Conservation (phyloP, 1,140 invertebrate genomes). For the Scaptomyza montana region DNA sequence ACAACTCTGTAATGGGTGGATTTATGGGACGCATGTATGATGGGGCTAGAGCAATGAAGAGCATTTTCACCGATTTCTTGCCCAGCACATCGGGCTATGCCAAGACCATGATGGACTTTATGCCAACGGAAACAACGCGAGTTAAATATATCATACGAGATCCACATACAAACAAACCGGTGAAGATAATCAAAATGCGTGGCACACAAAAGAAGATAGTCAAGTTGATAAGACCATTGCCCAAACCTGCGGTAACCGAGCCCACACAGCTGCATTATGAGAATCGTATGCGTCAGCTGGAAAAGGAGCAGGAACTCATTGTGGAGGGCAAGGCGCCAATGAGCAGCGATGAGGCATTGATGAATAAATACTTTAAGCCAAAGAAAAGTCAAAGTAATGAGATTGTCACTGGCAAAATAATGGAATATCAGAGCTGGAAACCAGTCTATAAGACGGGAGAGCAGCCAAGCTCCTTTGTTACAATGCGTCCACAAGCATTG, state of each 20-base stretch:
- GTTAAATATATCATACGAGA: slow-evolving; percentile 75
- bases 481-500: slow-evolving; percentile 54
- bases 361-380: slow-evolving; percentile 69
- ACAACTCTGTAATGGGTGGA: slow-evolving; percentile 68
- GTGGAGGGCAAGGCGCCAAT: slow-evolving; percentile 67
- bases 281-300: slow-evolving; percentile 61
- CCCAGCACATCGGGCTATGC: slow-evolving; percentile 47
- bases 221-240: slow-evolving; percentile 53
- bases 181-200: slow-evolving; percentile 76
- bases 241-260: slow-evolving; percentile 56
- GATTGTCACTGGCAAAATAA: slow-evolving; percentile 63
- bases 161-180: slow-evolving; percentile 72
- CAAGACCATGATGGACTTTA: slow-evolving; percentile 61
- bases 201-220: slow-evolving; percentile 69
- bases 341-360: slow-evolving; percentile 61
- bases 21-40: slow-evolving; percentile 67
- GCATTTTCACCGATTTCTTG: slow-evolving; percentile 64
- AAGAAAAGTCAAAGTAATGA: slow-evolving; percentile 54
- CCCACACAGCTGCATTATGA: slow-evolving; percentile 50
- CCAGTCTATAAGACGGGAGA: slow-evolving; percentile 63
- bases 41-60: slow-evolving; percentile 64
- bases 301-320: slow-evolving; percentile 76
- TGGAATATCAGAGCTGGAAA: slow-evolving; percentile 75
- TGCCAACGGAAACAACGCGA: slow-evolving; percentile 74
- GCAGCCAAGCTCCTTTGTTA: slow-evolving; percentile 55